Percentiles rank a stretch among this genome's conserved stretches.
These are phyloP conservation scores for Tetramorium simillimum DNA, from an alignment of 1,140 invertebrate species.

Conservation along the genomic window DNA sequence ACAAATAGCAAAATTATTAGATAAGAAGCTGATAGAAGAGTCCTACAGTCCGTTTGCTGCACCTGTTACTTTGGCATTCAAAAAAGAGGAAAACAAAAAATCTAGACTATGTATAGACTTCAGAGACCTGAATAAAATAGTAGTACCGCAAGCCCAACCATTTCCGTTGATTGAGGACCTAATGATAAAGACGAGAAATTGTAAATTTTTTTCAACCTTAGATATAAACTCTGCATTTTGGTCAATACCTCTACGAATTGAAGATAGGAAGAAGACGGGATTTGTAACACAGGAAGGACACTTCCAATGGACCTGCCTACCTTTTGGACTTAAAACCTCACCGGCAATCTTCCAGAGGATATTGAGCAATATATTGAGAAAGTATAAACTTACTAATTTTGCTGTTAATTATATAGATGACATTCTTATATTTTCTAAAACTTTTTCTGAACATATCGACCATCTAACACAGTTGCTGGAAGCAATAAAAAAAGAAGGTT, in stretches of 20 bases:
- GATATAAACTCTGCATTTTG: slow-evolving; percentile 46
- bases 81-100: not conserved
- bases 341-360: slow-evolving; percentile 34
- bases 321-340: slow-evolving; percentile 6
- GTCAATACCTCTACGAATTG: slow-evolving; percentile 1
- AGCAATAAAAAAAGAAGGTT: not conserved
- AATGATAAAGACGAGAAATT: not conserved
- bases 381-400: not conserved
- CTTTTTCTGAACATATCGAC: slow-evolving; percentile 17
- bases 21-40: slow-evolving; percentile 11
- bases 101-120: slow-evolving; percentile 1
- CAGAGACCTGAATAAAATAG: not conserved
- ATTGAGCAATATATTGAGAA: slow-evolving; percentile 33
- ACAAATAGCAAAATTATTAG: slow-evolving; percentile 23
- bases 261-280: slow-evolving; percentile 25
- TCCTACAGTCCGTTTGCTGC: slow-evolving; percentile 22
- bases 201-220: not conserved
- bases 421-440: slow-evolving; percentile 25
- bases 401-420: slow-evolving; percentile 24
- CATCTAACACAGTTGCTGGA: not conserved
- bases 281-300: slow-evolving; percentile 36
- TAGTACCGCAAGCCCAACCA: not conserved
- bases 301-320: slow-evolving; percentile 39
- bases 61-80: slow-evolving; percentile 20
- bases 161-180: not conserved